Conservation (phyloP, 92 coral and sea anemone species). For the Parazoanthus darwini region DNA sequence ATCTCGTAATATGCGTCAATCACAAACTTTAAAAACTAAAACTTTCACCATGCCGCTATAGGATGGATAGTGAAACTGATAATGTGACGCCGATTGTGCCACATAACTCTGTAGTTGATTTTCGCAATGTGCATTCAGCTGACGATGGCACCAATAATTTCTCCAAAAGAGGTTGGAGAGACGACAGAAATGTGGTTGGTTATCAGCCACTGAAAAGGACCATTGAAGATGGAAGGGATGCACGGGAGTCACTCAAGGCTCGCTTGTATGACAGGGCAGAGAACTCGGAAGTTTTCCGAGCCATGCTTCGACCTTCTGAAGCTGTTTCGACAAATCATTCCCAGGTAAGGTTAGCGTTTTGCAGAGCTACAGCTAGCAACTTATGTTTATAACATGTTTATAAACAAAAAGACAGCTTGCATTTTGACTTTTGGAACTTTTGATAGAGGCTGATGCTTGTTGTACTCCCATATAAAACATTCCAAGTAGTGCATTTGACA, state of each 20-base stretch:
- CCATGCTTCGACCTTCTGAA: constrained; percentile 72
- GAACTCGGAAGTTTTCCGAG: constrained; percentile 91
- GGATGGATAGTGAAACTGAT: constrained; percentile 78
- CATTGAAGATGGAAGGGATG: constrained; percentile 69
- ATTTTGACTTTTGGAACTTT: background rate
- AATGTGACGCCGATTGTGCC: constrained; percentile 83
- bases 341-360: constrained; percentile 48
- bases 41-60: background rate
- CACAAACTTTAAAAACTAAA: background rate
- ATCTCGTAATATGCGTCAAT: too few relatives aligned
- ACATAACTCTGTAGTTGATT: constrained; percentile 70
- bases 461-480: too few relatives aligned
- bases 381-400: too few relatives aligned
- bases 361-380: background rate
- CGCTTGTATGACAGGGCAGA: constrained; percentile 94
- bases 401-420: too few relatives aligned
- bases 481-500: background rate
- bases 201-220: constrained; percentile 51
- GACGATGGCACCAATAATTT: constrained; percentile 49
- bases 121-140: constrained; percentile 46
- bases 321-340: constrained; percentile 49
- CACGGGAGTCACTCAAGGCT: constrained; percentile 76
- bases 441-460: background rate
- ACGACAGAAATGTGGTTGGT: constrained; percentile 36
- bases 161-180: constrained; percentile 48